A percentile compares a stretch with the other conserved stretches of the same genome.
These are phyloP conservation scores for Drosophila neonasuta DNA, from an alignment of 2,888 invertebrate species.

Conservation along the genomic window DNA sequence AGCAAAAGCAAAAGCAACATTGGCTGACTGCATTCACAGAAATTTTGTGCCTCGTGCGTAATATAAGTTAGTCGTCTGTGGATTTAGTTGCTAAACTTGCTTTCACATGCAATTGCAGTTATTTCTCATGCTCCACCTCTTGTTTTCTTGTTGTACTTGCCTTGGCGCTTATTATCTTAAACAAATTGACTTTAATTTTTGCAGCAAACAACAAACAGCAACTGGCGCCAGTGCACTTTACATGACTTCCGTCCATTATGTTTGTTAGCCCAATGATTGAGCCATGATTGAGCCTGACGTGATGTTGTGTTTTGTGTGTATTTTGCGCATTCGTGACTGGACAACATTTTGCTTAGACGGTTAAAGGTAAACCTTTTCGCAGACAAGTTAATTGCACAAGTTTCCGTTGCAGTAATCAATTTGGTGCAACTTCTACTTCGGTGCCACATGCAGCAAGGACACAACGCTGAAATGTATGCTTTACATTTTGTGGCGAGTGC, in stretches of 20 bases:
- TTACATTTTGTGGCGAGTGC: constrained; percentile 16
- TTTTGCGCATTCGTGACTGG: constrained; percentile 14
- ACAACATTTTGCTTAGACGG: constrained; percentile 36
- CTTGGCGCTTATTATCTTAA: constrained; percentile 58
- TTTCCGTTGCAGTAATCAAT: constrained; percentile 56
- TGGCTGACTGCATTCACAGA: constrained; percentile 12
- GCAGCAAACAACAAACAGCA: constrained; percentile 38
- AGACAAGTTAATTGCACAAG: constrained; percentile 47
- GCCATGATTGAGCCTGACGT: constrained; percentile 5
- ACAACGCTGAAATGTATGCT: constrained; percentile 14
- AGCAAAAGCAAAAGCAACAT: constrained; percentile 8
- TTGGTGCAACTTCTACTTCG: constrained; percentile 37
- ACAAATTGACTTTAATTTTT: constrained; percentile 69
- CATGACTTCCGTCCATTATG: constrained; percentile 67
- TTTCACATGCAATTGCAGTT: constrained; percentile 10
- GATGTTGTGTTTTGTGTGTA: constrained; percentile 1
- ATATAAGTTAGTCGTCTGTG: constrained; percentile 42
- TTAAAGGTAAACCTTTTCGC: constrained; percentile 8
- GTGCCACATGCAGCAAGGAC: too few relatives aligned
- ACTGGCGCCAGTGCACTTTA: constrained; percentile 54
- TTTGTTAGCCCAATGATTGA: constrained; percentile 15
- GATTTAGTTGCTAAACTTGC: constrained; percentile 40
- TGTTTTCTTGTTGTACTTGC: constrained; percentile 20
- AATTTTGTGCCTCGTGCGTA: constrained; percentile 54
- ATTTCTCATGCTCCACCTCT: neutral